These are phyloP conservation scores for Hemitrygon akajei DNA, from an alignment of 2,797 vertebrate genomes.

Conservation along the genomic window DNA sequence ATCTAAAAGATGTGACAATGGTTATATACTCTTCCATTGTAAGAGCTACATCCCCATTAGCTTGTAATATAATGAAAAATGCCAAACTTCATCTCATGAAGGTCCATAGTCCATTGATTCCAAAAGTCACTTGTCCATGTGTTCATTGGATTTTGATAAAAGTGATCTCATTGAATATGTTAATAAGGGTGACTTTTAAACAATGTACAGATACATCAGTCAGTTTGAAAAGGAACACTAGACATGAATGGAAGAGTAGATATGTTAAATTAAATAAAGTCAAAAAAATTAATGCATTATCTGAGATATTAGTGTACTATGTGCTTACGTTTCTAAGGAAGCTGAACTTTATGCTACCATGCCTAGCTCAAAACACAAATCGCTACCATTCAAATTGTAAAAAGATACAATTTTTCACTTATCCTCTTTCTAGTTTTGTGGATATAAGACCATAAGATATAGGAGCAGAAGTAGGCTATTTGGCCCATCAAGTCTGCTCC, in stretches of 20 bases:
- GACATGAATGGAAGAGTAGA: neutral
- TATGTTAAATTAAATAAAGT: neutral
- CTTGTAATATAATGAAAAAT: neutral
- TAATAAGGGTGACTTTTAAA: neutral
- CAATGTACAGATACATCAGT: neutral
- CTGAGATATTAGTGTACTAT: neutral
- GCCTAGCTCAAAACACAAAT: neutral
- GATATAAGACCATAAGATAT: too few species aligned
- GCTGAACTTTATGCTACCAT: neutral
- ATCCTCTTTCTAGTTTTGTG: constrained; percentile 7
- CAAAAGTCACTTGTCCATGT: neutral
- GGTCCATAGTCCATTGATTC: neutral
- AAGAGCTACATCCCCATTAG: neutral
- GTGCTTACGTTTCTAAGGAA: neutral
- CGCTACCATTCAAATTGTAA: neutral
- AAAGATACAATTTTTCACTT: neutral
- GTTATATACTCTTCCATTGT: neutral
- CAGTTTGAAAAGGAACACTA: neutral
- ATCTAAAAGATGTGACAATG: neutral
- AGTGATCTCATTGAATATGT: neutral
- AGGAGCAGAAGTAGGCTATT: too few species aligned
- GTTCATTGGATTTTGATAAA: neutral
- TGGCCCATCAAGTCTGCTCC: too few species aligned
- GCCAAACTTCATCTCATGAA: neutral
- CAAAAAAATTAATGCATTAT: neutral